Evolutionary conservation across 2,888 invertebrate species (phyloP).

Genomic region (Beris morrisii): DNA sequence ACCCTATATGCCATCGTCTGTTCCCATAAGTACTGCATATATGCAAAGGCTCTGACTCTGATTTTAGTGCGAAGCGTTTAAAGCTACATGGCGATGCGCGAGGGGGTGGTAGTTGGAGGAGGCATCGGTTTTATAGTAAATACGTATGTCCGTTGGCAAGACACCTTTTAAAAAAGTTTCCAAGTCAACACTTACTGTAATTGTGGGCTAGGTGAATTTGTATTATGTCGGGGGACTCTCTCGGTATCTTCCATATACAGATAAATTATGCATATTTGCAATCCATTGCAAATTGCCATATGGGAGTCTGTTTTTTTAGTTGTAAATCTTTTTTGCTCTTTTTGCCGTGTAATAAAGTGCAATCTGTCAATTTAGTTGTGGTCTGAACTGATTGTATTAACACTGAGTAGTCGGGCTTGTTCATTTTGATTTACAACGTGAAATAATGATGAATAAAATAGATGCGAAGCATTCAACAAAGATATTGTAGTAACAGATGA

Average conservation of each 20-base stretch:
- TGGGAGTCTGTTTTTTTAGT: not conserved
- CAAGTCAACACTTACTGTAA: conserved; percentile 24
- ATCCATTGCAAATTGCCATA: conserved; percentile 23
- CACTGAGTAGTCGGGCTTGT: conserved; percentile 22
- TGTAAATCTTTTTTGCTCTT: not conserved
- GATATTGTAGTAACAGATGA: too few relatives aligned
- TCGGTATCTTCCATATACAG: conserved; percentile 7
- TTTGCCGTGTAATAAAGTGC: conserved; percentile 20
- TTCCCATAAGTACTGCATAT: not conserved
- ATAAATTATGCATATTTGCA: conserved; percentile 31
- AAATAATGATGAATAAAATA: too few relatives aligned
- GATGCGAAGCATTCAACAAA: too few relatives aligned
- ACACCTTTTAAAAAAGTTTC: conserved; percentile 6
- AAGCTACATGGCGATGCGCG: too few relatives aligned
- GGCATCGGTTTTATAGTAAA: too few relatives aligned
- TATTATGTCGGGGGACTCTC: conserved; percentile 11
- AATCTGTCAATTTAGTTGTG: conserved; percentile 31
- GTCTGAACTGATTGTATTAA: conserved; percentile 27
- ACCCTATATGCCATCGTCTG: not conserved
- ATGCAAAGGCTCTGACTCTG: not conserved
- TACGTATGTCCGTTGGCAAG: conserved; percentile 14
- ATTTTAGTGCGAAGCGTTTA: too few relatives aligned
- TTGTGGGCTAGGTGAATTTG: conserved; percentile 10
- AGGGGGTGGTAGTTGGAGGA: too few relatives aligned
- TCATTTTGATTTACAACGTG: conserved; percentile 18